Percentiles rank a stretch among this genome's conserved stretches.
Conservation (phyloP, 2,113 vertebrate species). For the Chloebia gouldiae region DNA sequence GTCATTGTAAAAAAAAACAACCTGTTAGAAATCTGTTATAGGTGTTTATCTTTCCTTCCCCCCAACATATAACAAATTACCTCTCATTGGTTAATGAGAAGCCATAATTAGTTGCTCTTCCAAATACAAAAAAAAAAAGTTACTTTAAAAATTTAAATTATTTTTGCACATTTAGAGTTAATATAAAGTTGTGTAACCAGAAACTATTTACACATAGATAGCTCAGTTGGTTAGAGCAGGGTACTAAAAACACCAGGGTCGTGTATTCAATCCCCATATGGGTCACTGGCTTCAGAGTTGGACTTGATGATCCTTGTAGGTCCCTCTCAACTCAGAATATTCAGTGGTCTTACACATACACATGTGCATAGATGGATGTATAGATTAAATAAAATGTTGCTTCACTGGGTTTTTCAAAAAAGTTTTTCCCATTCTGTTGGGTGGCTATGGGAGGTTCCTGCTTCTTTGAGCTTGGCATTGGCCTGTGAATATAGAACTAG, state of each 20-base stretch:
- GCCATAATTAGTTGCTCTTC: neutral
- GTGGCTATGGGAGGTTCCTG: neutral
- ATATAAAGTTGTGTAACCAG: neutral
- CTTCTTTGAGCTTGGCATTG: neutral
- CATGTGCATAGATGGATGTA: neutral
- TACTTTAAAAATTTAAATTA: neutral
- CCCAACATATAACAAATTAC: neutral
- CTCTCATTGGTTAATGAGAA: neutral
- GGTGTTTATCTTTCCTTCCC: neutral
- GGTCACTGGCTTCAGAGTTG: neutral
- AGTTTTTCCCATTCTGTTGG: neutral
- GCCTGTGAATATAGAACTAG: neutral
- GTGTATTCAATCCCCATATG: neutral
- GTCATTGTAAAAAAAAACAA: neutral
- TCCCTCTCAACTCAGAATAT: neutral
- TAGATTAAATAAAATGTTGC: neutral
- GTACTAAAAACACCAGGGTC: neutral
- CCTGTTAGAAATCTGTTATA: fast-evolving
- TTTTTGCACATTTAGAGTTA: neutral
- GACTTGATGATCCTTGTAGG: neutral
- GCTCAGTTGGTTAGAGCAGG: neutral
- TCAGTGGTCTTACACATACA: neutral
- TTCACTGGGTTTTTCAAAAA: neutral
- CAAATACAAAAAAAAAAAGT: neutral
- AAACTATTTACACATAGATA: neutral